Percentiles rank a stretch among this genome's conserved stretches.
These are phyloP conservation scores for Anas platyrhynchos DNA, from an alignment of 2,113 vertebrate genomes.

Conservation along the genomic window DNA sequence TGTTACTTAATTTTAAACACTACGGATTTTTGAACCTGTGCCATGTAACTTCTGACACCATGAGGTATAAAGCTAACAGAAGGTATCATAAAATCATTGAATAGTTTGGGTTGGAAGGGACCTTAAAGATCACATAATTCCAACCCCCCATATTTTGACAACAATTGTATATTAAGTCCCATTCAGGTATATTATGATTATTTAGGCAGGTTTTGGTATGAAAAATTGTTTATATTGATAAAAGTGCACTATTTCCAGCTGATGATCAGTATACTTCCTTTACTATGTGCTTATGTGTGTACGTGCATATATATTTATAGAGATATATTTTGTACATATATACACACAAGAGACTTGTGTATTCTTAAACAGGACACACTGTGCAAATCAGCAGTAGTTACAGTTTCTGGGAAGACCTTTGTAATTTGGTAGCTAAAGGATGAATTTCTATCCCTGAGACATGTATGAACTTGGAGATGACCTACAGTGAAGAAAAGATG, in stretches of 20 bases:
- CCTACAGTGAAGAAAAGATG: neutral
- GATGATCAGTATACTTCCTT: neutral
- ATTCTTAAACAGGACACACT: neutral
- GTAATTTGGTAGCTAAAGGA: neutral
- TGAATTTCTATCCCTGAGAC: neutral
- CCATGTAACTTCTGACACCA: neutral
- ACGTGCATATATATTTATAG: neutral
- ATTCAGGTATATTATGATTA: neutral
- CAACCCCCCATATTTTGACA: too few relatives aligned
- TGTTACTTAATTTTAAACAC: neutral
- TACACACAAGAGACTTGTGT: neutral
- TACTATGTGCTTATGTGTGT: accelerated
- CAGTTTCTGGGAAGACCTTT: neutral
- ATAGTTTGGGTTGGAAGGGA: too few relatives aligned
- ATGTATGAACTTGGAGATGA: neutral
- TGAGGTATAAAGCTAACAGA: neutral
- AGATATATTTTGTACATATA: neutral
- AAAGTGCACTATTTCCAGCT: neutral
- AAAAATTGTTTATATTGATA: neutral
- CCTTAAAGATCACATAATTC: too few relatives aligned
- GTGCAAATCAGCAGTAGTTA: neutral
- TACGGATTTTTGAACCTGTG: neutral
- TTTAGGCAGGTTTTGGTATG: neutral
- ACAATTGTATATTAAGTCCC: neutral
- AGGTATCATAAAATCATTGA: neutral